These are phyloP conservation scores for Euschistus heros DNA, from an alignment of 1,140 invertebrate genomes.

Conservation along the genomic window DNA sequence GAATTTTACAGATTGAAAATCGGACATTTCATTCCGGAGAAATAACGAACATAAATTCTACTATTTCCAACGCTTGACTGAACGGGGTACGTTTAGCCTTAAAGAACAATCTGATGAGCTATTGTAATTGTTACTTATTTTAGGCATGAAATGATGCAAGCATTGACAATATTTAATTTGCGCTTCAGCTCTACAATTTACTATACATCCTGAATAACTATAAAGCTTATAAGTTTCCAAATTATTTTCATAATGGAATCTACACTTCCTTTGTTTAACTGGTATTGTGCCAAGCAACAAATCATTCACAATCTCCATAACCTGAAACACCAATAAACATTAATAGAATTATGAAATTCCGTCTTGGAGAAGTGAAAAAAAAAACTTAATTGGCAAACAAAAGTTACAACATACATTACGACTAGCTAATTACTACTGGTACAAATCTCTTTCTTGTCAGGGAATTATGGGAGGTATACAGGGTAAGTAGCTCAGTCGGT, in stretches of 20 bases:
- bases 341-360: too few relatives aligned
- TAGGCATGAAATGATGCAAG: conserved; percentile 46
- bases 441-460: too few relatives aligned
- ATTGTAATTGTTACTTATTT: background rate
- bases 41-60: too few relatives aligned
- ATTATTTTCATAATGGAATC: conserved; percentile 50
- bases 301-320: conserved; percentile 49
- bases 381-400: too few relatives aligned
- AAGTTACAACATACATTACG: too few relatives aligned
- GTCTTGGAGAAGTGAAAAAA: too few relatives aligned
- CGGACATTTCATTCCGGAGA: too few relatives aligned
- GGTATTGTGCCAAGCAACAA: conserved; percentile 41
- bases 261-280: conserved; percentile 44
- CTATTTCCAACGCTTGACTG: background rate
- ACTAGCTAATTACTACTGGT: too few relatives aligned
- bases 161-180: conserved; percentile 50
- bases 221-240: conserved; percentile 41
- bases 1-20: too few relatives aligned
- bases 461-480: too few relatives aligned
- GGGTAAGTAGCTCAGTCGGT: too few relatives aligned
- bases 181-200: conserved; percentile 51
- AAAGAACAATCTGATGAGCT: background rate
- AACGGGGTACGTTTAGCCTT: background rate
- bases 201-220: conserved; percentile 54
- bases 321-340: conserved; percentile 16